Evolutionary conservation across 2,888 invertebrate species (phyloP).

Genomic region (Oeneis ivallda): DNA sequence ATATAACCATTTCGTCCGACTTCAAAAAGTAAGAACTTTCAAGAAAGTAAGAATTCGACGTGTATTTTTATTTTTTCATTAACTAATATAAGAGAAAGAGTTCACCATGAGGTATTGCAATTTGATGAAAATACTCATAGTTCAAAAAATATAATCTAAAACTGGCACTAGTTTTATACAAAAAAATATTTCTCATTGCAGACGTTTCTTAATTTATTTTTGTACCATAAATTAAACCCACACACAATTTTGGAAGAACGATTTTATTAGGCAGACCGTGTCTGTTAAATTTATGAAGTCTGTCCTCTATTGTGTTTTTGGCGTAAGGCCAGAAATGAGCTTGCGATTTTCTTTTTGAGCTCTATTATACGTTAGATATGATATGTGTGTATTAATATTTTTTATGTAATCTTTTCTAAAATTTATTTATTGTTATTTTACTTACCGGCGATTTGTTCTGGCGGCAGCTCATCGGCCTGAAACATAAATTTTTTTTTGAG

Average conservation of each 20-base stretch:
- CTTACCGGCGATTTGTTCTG: conserved; percentile 95
- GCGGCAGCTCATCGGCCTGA: conserved; percentile 94
- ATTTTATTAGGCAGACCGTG: conserved; percentile 55
- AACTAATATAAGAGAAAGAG: too few species aligned
- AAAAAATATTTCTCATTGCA: neutral
- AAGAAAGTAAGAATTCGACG: too few species aligned
- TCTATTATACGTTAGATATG: conserved; percentile 42
- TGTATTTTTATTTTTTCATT: too few species aligned
- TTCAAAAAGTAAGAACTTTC: too few species aligned
- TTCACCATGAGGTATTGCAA: too few species aligned
- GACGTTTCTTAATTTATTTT: conserved; percentile 50
- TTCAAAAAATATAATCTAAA: too few species aligned
- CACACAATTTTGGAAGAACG: conserved; percentile 55
- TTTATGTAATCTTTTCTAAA: conserved; percentile 34
- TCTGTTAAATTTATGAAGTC: conserved; percentile 61
- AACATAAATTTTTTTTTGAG: conserved; percentile 51
- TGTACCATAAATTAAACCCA: conserved; percentile 58
- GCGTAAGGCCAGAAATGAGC: conserved; percentile 57
- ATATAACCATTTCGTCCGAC: too few species aligned
- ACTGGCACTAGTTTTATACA: too few species aligned
- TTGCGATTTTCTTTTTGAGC: conserved; percentile 52
- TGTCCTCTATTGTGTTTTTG: conserved; percentile 60
- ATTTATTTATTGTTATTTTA: conserved; percentile 39
- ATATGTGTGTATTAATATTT: conserved; percentile 34
- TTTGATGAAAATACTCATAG: too few species aligned